These are phyloP conservation scores for Cyanoderma ruficeps DNA, from an alignment of 2,113 vertebrate species.

Conservation along the genomic window DNA sequence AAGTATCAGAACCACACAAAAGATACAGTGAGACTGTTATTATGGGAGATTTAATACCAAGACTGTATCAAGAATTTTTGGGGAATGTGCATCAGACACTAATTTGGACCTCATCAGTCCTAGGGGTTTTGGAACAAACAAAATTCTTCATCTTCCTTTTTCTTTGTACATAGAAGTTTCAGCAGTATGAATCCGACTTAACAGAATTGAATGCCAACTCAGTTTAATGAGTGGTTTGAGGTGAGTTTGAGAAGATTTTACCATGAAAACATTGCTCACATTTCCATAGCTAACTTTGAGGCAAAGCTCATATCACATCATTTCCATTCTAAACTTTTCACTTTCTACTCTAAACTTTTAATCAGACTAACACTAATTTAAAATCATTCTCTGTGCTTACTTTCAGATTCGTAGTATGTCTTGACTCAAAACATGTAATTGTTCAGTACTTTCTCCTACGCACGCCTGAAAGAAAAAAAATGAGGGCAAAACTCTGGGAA, in stretches of 20 bases:
- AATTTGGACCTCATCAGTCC: not conserved
- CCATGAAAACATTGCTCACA: not conserved
- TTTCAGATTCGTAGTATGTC: not conserved
- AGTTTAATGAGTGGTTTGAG: not conserved
- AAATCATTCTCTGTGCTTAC: not conserved
- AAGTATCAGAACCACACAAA: not conserved
- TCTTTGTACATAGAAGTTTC: not conserved
- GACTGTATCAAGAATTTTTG: not conserved
- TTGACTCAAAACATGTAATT: not conserved
- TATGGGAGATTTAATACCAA: not conserved
- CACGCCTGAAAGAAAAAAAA: not conserved
- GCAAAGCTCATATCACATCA: not conserved
- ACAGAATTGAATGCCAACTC: not conserved
- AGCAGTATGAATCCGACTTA: not conserved
- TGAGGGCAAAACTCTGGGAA: not conserved
- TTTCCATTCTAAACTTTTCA: not conserved
- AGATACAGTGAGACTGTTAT: not conserved
- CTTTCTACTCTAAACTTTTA: not conserved
- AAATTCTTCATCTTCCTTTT: not conserved
- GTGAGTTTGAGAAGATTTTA: not conserved
- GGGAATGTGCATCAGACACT: not conserved
- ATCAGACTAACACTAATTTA: not conserved
- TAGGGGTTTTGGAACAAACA: not conserved
- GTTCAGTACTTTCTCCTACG: not conserved
- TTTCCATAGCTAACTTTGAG: not conserved